Evolutionary conservation across 2,888 invertebrate genomes (phyloP).

Genomic region (Drosophila falleni): DNA sequence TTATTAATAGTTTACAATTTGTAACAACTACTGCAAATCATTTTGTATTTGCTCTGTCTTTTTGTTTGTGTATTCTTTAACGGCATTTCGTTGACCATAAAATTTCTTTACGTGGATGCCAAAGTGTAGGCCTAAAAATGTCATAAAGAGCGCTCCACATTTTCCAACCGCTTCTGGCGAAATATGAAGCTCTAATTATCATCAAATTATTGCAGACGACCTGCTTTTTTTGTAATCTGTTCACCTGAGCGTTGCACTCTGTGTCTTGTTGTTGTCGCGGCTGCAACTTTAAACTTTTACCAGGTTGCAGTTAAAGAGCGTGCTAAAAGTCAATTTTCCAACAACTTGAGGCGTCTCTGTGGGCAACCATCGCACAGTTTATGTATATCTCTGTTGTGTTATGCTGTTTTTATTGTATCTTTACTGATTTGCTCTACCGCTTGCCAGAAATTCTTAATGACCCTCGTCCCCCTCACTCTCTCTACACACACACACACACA

Average conservation of each 20-base stretch:
- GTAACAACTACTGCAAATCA: not conserved
- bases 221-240: slow-evolving; percentile 62
- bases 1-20: slow-evolving; percentile 1
- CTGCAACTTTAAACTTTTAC: slow-evolving; percentile 45
- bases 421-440: slow-evolving; percentile 44
- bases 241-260: slow-evolving; percentile 59
- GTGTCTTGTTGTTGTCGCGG: slow-evolving; percentile 23
- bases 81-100: slow-evolving; percentile 5
- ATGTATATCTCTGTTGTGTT: slow-evolving; percentile 10
- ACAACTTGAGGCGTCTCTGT: slow-evolving; percentile 21
- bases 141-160: slow-evolving; percentile 29
- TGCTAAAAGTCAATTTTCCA: slow-evolving; percentile 67
- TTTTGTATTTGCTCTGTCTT: not conserved
- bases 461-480: not conserved
- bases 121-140: slow-evolving; percentile 37
- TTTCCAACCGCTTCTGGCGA: slow-evolving; percentile 29
- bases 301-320: slow-evolving; percentile 61
- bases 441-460: slow-evolving; percentile 53
- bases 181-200: slow-evolving; percentile 47
- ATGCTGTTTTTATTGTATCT: slow-evolving; percentile 23
- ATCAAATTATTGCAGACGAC: slow-evolving; percentile 47
- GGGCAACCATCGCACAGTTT: slow-evolving; percentile 23
- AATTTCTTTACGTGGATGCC: slow-evolving; percentile 22
- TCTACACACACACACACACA: not conserved
- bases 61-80: not conserved